phyloP scores from a whole-genome alignment of 2,113 vertebrate genomes.

The Anas platyrhynchos region DNA sequence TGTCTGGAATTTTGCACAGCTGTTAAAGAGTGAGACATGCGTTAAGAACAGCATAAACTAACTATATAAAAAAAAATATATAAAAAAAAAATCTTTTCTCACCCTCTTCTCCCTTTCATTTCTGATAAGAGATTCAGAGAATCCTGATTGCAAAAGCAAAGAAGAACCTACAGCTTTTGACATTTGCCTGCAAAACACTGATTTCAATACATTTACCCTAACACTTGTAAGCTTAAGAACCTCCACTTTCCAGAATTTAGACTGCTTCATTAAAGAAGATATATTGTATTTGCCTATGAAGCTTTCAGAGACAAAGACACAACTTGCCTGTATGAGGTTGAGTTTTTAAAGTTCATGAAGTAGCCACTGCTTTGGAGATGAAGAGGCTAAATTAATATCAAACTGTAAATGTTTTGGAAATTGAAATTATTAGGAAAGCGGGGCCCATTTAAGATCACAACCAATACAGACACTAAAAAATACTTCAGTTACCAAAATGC shows the following conservation, averaged over 20 bases:
- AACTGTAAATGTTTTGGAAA: rapidly evolving
- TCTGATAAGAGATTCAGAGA: neutral
- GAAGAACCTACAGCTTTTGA: neutral
- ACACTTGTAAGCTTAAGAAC: neutral
- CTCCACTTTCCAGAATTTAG: neutral
- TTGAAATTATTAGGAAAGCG: neutral
- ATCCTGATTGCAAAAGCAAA: neutral
- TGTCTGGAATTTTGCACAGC: neutral
- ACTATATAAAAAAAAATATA: neutral
- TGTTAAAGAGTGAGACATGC: neutral
- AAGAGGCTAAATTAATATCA: neutral
- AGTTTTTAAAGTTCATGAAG: neutral
- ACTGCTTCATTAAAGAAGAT: neutral
- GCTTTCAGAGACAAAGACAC: neutral
- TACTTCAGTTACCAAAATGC: neutral
- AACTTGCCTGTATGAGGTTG: neutral
- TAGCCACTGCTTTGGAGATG: neutral
- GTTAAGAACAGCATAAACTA: neutral
- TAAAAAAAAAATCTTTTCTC: neutral
- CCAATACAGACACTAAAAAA: neutral
- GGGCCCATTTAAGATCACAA: neutral
- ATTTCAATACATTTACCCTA: neutral
- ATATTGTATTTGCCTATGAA: neutral
- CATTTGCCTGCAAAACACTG: neutral
- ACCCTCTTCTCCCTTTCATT: neutral